Evolutionary conservation across 2,113 vertebrate species (phyloP).

Genomic region (Channa argus): DNA sequence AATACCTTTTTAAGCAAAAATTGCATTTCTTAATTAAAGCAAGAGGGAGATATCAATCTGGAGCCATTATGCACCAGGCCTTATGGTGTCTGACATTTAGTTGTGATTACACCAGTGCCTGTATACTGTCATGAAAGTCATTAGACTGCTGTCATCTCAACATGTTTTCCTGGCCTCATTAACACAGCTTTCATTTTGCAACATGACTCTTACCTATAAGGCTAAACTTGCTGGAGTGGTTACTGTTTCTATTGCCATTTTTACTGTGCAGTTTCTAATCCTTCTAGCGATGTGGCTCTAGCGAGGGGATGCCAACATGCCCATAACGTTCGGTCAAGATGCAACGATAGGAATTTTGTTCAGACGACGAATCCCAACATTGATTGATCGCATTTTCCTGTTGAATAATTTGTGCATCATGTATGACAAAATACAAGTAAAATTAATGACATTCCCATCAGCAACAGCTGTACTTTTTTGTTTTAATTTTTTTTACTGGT

Average conservation of each 20-base stretch:
- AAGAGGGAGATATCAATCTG: slow-evolving; percentile 81
- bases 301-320: too few relatives aligned
- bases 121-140: slow-evolving; percentile 82
- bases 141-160: slow-evolving; percentile 84
- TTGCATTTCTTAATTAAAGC: slow-evolving; percentile 84
- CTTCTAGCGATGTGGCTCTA: too few relatives aligned
- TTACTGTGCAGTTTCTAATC: not conserved
- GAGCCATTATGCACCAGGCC: slow-evolving; percentile 79
- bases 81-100: slow-evolving; percentile 85
- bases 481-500: too few relatives aligned
- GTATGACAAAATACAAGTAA: not conserved
- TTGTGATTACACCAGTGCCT: slow-evolving; percentile 82
- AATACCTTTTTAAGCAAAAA: slow-evolving; percentile 83
- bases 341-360: not conserved
- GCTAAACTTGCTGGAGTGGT: slow-evolving; percentile 23
- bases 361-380: not conserved
- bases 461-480: not conserved
- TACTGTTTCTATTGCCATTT: slow-evolving; percentile 35
- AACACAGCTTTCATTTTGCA: slow-evolving; percentile 55
- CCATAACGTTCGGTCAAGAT: too few relatives aligned
- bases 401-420: not conserved
- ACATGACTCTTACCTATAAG: slow-evolving; percentile 34
- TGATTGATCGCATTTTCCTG: too few relatives aligned
- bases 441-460: not conserved
- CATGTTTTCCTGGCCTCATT: slow-evolving; percentile 79